Evolutionary conservation across 2,888 invertebrate genomes (phyloP).

Genomic region (Microplitis manilae): DNA sequence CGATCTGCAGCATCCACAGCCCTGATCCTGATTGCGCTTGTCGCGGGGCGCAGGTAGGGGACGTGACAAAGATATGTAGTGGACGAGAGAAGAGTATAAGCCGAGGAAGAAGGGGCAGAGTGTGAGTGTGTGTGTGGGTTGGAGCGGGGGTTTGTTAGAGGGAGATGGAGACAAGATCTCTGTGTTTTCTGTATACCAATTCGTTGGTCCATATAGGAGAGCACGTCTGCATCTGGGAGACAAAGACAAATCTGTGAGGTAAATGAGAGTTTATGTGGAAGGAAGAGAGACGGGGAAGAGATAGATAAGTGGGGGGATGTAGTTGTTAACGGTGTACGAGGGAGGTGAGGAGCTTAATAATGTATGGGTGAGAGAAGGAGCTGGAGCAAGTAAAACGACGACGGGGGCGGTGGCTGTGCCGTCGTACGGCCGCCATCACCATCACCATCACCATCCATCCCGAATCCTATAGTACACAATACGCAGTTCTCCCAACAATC

Average conservation of each 20-base stretch:
- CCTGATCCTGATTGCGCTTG: constrained; percentile 46
- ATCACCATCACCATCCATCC: constrained; percentile 70
- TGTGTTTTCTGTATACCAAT: constrained; percentile 40
- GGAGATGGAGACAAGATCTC: constrained; percentile 23
- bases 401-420: constrained; percentile 74
- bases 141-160: constrained; percentile 15
- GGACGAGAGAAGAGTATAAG: constrained; percentile 20
- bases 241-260: background rate
- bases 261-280: background rate
- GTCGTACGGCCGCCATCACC: constrained; percentile 76
- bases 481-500: constrained; percentile 57
- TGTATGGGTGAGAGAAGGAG: constrained; percentile 35
- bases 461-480: constrained; percentile 60
- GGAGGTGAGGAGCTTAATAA: constrained; percentile 43
- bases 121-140: background rate
- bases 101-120: constrained; percentile 5
- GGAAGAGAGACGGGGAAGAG: constrained; percentile 31
- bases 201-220: constrained; percentile 48
- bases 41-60: constrained; percentile 50
- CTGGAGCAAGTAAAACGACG: constrained; percentile 28
- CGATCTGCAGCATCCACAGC: constrained; percentile 29
- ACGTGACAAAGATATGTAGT: constrained; percentile 44
- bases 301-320: constrained; percentile 35
- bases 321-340: constrained; percentile 42
- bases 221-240: background rate